Evolutionary conservation across 2,113 vertebrate genomes (phyloP).

Genomic region (Crocuta crocuta): DNA sequence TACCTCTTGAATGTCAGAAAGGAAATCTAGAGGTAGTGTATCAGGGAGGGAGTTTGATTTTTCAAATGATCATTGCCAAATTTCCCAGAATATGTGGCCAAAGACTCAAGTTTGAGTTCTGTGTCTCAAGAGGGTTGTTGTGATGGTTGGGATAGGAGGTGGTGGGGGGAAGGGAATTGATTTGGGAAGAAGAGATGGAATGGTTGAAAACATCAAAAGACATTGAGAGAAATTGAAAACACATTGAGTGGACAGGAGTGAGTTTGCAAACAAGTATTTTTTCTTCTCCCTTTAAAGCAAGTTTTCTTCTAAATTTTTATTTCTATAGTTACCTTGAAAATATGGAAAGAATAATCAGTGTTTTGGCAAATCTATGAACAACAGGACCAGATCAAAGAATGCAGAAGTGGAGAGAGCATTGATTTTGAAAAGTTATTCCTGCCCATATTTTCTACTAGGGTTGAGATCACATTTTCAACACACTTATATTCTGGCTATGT

Average conservation of each 20-base stretch:
- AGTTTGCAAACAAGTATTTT: not conserved
- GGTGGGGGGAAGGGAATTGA: not conserved
- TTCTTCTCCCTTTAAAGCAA: not conserved
- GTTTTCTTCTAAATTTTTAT: not conserved
- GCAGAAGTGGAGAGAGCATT: not conserved
- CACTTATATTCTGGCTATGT: not conserved
- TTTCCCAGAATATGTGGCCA: not conserved
- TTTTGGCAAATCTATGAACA: constrained; percentile 23
- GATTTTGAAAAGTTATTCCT: not conserved
- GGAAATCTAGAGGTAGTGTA: not conserved
- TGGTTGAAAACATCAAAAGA: not conserved
- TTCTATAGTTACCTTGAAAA: not conserved
- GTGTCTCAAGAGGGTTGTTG: not conserved
- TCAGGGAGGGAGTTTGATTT: not conserved
- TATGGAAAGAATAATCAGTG: not conserved
- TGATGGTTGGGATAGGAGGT: not conserved
- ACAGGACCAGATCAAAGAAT: not conserved
- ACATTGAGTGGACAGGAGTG: not conserved
- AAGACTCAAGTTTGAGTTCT: not conserved
- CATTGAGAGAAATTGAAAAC: not conserved
- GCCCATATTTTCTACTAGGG: not conserved
- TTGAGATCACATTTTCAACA: not conserved
- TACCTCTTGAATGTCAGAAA: not conserved
- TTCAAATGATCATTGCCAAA: not conserved
- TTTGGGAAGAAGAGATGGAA: not conserved